Evolutionary conservation across 2,113 vertebrate species (phyloP), one percentile per base, ranked within the genome.

Genomic region (Chaetops frenatus): DNA sequence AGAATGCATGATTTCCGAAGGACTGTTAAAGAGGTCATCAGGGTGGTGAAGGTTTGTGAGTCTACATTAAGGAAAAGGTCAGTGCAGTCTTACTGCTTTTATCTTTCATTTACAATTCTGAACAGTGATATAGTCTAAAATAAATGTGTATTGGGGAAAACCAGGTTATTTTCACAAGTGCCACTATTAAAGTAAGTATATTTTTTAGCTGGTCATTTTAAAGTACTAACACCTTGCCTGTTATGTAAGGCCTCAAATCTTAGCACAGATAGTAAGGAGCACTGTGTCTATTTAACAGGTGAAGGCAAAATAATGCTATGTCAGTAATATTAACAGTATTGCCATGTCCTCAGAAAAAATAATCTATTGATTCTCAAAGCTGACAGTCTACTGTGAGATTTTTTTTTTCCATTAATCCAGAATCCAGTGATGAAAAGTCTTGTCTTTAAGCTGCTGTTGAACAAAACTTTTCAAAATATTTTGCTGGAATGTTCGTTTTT

Each of bases 21-120:
- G 17, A 99, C 99, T 12, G 96, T 99, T 86, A 99, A 99, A 91
- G 99, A 99, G 96, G 98, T 99, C 58, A 98, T 99, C 89, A 85
- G 98, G 5, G 98, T 99, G 45, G 99, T 99, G 51, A 99, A 99
- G 98, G 99, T 99, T 91, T 99, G 99, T 60, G 99, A 99, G 82
- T 98, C 97, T 50, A 99, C 99, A 1, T 97, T 99, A 21, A 98
- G 98, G 35, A 99, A 99, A 98, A 99, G 99, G 99, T 99, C 71
- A 71, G 98, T 84, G 27, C 65, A 56, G 36, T 88, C 84, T 84
- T 73, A 54, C 12, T 90, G 73, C 90, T 90, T 94, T 84, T 92
- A 53, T 95, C 90, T 83, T 92, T 64, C 15, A 0, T 74, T 93
- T 92, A 73, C 62, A 33, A 28, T 79, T 18, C 69, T 67, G 60